Percentiles rank a stretch among this genome's conserved stretches.
These are phyloP conservation scores for Drosophila mayaguana DNA, from an alignment of 2,888 invertebrate genomes.

Conservation along the genomic window DNA sequence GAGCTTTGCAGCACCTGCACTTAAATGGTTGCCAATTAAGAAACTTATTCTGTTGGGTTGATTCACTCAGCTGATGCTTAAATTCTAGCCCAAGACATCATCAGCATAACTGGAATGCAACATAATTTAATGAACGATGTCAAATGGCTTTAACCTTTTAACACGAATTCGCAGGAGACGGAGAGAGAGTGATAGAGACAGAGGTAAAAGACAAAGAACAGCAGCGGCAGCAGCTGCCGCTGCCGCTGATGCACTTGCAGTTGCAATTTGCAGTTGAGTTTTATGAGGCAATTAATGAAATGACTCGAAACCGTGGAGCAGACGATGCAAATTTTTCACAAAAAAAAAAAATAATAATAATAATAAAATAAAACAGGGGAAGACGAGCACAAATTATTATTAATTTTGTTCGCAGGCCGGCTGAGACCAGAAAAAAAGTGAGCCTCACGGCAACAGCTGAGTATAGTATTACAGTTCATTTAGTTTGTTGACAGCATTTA, in stretches of 20 bases:
- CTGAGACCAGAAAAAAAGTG: background rate
- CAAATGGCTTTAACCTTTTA: slow-evolving; percentile 71
- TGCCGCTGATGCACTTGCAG: slow-evolving; percentile 35
- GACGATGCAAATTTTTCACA: slow-evolving; percentile 19
- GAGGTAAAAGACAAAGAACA: slow-evolving; percentile 3
- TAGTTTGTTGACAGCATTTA: slow-evolving; percentile 36
- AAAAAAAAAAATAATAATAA: too few species aligned
- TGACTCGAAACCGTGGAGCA: slow-evolving; percentile 26
- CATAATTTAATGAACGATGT: slow-evolving; percentile 66
- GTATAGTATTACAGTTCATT: slow-evolving; percentile 36
- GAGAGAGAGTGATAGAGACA: background rate
- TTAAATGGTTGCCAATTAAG: slow-evolving; percentile 31
- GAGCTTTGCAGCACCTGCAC: slow-evolving; percentile 19
- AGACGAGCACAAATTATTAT: slow-evolving; percentile 29
- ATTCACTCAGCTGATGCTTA: slow-evolving; percentile 29
- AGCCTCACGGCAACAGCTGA: background rate
- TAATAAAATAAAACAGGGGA: slow-evolving; percentile 19
- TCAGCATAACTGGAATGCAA: slow-evolving; percentile 24
- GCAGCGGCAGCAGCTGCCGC: slow-evolving; percentile 11
- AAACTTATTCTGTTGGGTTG: slow-evolving; percentile 16
- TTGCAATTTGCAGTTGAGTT: slow-evolving; percentile 57
- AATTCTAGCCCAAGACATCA: slow-evolving; percentile 33
- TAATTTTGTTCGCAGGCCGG: slow-evolving; percentile 43
- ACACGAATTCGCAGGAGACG: slow-evolving; percentile 40
- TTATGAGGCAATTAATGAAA: slow-evolving; percentile 49